Base-by-base conservation (phyloP, 1,140 invertebrate species). In the Dufourea novaeangliae region DNA sequence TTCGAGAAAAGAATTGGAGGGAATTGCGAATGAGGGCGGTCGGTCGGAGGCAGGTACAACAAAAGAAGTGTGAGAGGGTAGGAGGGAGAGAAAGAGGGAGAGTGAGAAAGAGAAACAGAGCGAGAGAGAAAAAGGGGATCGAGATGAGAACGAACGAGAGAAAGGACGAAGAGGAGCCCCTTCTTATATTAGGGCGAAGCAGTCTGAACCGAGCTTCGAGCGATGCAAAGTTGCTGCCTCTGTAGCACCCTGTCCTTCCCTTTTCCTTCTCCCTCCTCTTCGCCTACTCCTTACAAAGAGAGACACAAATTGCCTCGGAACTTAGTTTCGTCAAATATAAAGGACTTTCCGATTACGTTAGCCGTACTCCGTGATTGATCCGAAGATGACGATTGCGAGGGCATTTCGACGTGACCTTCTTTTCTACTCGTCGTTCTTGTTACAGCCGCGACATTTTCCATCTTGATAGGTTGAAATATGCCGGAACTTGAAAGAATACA, bases 261-360 rank as follows among this genome's bases (percentile, higher is more conserved):
- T 62, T 25, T 62, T 80, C 74, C 68, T 54, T 64, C 59, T 41
- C 59, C 71, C 70, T 66, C 86, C 69, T 84, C 81, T 79, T 77
- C 69, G 81, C 80, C 87, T 89, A 89, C 86, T 89, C 80, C 88
- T 91, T 89, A 91, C 90, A 92, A 92, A 92, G 91, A 92, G 89
- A 91, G 87, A 91, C 88, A 89, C 90, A 91, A 92, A 92, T 92
- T 92, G 91, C 88, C 90, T 91, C 76, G 87, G 80, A 92, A 92
- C 89, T 92, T 90, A 91, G 91, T 92, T 92, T 92, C 86, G 85
- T 79, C 78, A 86, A 87, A 91, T 91, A 91, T 90, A 91, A 91
- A 91, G 89, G 90, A 91, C 90, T 91, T 90, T 90, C 84, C 88
- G 88, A 92, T 92, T 91, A 89, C 88, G 88, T 92, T 92, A 91